Conservation (phyloP, 2,888 invertebrate species). For the Serrognathus titanus region DNA sequence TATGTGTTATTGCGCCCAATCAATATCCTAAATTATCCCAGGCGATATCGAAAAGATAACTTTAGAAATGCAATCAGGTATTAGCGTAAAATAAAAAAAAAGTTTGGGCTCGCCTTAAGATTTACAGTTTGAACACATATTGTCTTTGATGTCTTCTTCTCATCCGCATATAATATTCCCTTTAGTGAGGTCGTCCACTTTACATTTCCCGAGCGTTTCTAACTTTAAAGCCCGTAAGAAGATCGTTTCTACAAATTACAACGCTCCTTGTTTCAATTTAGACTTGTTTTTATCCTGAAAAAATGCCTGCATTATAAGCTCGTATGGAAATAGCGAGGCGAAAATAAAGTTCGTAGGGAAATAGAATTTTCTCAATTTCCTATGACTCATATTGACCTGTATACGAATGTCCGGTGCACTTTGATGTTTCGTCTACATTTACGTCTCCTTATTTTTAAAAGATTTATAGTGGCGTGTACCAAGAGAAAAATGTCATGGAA, state of each 20-base stretch:
- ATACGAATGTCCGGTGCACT: neutral
- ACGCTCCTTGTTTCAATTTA: conserved; percentile 20
- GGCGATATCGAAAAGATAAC: too few relatives aligned
- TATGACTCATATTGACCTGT: conserved; percentile 38
- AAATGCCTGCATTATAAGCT: conserved; percentile 8
- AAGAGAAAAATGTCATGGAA: neutral
- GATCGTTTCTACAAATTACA: conserved; percentile 20
- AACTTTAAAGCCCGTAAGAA: conserved; percentile 17
- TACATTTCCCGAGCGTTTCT: conserved; percentile 23
- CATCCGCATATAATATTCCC: conserved; percentile 28
- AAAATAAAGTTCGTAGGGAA: conserved; percentile 26
- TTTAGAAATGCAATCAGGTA: neutral
- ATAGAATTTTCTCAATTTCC: conserved; percentile 49
- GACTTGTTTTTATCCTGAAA: conserved; percentile 1
- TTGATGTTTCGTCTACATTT: conserved; percentile 23
- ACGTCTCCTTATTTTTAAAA: conserved; percentile 18
- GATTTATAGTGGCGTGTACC: too few relatives aligned
- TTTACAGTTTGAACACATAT: conserved; percentile 14
- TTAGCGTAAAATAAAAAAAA: conserved; percentile 5
- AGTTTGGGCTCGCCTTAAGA: conserved; percentile 9
- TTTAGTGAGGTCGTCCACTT: conserved; percentile 25
- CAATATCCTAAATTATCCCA: too few relatives aligned
- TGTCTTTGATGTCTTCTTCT: conserved; percentile 17
- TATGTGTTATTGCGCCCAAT: too few relatives aligned
- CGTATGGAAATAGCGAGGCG: conserved; percentile 8